These are phyloP conservation scores for Conus canariensis DNA, from an alignment of 2,888 invertebrate genomes.

Conservation along the genomic window DNA sequence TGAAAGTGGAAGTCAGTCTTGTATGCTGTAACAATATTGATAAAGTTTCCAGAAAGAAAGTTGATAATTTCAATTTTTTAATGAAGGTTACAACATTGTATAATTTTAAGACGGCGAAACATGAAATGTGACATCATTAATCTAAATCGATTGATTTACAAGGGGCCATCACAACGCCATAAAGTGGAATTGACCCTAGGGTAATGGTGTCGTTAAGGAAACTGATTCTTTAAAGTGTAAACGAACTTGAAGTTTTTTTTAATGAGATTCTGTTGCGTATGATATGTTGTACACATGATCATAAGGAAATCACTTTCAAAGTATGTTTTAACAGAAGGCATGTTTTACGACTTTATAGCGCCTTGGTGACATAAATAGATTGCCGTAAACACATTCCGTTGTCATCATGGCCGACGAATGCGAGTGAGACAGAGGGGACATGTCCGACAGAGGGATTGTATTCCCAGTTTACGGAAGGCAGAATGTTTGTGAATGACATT, in stretches of 20 bases:
- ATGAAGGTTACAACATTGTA: neutral
- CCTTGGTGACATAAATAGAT: conserved; percentile 62
- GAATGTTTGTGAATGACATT: neutral
- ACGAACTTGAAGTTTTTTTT: too few species aligned
- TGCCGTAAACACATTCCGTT: conserved; percentile 63
- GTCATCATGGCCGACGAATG: conserved; percentile 61
- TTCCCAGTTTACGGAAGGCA: neutral
- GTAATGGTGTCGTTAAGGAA: too few species aligned
- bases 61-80: neutral
- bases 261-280: too few species aligned
- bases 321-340: too few species aligned
- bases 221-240: too few species aligned
- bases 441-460: neutral
- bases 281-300: too few species aligned
- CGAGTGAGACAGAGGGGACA: neutral
- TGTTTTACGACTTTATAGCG: conserved; percentile 3
- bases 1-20: too few species aligned
- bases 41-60: neutral
- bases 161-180: too few species aligned
- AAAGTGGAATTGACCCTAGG: too few species aligned
- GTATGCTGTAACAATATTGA: neutral
- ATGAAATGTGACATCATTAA: neutral
- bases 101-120: neutral
- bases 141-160: too few species aligned
- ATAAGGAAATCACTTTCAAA: too few species aligned